Conservation (phyloP, 2,113 vertebrate genomes). For the Rana temporaria region DNA sequence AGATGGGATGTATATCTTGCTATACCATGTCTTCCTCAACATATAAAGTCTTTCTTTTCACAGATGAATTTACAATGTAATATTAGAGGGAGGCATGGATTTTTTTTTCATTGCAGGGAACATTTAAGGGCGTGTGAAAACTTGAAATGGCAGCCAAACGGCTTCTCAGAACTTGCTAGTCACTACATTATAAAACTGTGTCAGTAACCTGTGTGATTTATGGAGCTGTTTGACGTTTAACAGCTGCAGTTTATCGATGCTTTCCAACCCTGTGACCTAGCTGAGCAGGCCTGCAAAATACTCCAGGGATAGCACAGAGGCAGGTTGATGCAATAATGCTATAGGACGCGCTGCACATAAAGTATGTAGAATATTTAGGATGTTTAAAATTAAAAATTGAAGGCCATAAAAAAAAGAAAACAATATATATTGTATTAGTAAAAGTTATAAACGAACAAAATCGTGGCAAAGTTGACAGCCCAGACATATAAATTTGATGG, state of each 20-base stretch:
- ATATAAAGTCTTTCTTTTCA: slow-evolving; percentile 17
- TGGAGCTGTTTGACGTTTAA: slow-evolving; percentile 24
- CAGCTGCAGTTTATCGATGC: slow-evolving; percentile 49
- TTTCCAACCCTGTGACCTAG: slow-evolving; percentile 1
- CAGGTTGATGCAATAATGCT: background rate
- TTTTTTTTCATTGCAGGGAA: slow-evolving; percentile 31
- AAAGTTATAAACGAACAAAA: too few species aligned
- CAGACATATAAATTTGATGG: too few species aligned
- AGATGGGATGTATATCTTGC: background rate
- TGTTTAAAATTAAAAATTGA: background rate
- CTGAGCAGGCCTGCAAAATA: background rate
- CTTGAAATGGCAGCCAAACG: slow-evolving; percentile 29
- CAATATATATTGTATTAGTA: too few species aligned
- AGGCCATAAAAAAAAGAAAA: too few species aligned
- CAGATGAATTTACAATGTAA: slow-evolving; percentile 48
- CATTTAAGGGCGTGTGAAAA: slow-evolving; percentile 53
- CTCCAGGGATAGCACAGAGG: background rate
- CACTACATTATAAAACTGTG: slow-evolving; percentile 30
- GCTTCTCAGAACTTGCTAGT: slow-evolving; percentile 46
- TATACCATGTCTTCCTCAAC: slow-evolving; percentile 7
- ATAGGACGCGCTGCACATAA: slow-evolving; percentile 6
- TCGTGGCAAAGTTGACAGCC: too few species aligned
- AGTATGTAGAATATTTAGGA: background rate
- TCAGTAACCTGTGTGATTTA: slow-evolving; percentile 39
- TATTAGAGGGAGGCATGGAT: slow-evolving; percentile 29